Evolutionary conservation across 1,140 invertebrate species (phyloP), one percentile per base, ranked within the genome.

Genomic region (Chelonus insularis): DNA sequence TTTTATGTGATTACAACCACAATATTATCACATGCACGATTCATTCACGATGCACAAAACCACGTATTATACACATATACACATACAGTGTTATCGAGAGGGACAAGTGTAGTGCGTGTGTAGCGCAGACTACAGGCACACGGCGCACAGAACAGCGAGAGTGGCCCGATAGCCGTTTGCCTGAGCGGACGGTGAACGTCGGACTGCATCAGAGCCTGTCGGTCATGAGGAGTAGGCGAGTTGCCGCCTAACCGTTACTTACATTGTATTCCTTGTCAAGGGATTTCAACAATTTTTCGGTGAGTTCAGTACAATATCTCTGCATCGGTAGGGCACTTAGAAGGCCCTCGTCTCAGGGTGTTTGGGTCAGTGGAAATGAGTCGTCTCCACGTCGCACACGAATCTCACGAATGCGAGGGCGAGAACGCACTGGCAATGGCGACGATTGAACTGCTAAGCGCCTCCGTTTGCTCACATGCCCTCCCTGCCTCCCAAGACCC

Each of bases 251-350:
- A 55, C 62, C 72, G 70, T 72, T 78, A 80, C 86, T 87, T 86
- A 88, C 86, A 86, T 87, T 87, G 78, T 88, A 87, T 78, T 87
- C 85, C 77, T 82, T 83, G 82, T 87, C 86, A 72, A 88, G 80
- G 68, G 86, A 84, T 83, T 85, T 82, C 73, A 86, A 84, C 80
- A 87, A 84, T 82, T 82, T 86, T 74, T 85, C 82, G 69, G 86
- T 86, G 76, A 87, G 81, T 79, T 87, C 85, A 75, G 80, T 83
- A 78, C 83, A 83, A 81, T 84, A 79, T 82, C 80, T 84, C 83
- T 85, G 84, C 84, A 85, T 85, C 74, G 71, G 75, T 73, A 72
- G 76, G 71, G 74, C 73, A 67, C 78, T 74, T 73, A 55, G 52
- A 16, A 52, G 59, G 51, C 51, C 59, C 51, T 47, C 51, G 32